Evolutionary conservation across 2,888 invertebrate species (phyloP), one percentile per base, ranked within the genome.

Genomic region (Perizoma flavofasciatum): DNA sequence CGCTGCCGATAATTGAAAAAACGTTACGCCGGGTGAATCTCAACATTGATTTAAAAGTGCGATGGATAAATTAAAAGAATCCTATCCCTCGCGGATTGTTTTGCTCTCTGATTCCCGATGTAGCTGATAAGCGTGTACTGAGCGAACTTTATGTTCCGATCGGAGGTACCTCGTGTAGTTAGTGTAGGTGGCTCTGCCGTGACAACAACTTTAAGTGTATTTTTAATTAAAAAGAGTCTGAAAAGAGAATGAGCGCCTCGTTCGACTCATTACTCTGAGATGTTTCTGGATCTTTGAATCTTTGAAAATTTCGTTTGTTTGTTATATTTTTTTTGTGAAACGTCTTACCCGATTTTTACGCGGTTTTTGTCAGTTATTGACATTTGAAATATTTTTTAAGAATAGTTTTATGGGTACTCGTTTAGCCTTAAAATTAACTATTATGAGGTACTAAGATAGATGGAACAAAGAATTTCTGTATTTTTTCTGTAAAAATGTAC

Each of bases 1-100:
- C 86, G 77, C 75, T 78, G 72, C 84, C 74, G 89, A 89, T 89
- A 89, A 89, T 86, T 87, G 84, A 86, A 87, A 84, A 85, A 88
- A 85, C 82, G 81, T 85, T 85, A 82, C 87, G 85, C 86, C 83
- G 80, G 79, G 78, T 85, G 88, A 87, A 86, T 88, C 85, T 85
- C 87, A 90, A 89, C 89, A 88, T 85, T 85, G 88, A 86, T 89
- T 89, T 88, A 87, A 89, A 89, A 87, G 85, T 82, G 82, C 82
- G 81, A 85, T 79, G 85, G 87, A 87, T 89, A 89, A 89, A 89
- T 90, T 89, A 90, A 90, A 89, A 84, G 88, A 87, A 85, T 85
- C 74, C 83, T 77, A 79, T 73, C 78, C 75, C 70, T 64, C 73
- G 73, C 67, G 80, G 79, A 85, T 88, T 88, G 86, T 88, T 87